Conservation (phyloP, 2,797 vertebrate genomes). For the Coreius guichenoti region DNA sequence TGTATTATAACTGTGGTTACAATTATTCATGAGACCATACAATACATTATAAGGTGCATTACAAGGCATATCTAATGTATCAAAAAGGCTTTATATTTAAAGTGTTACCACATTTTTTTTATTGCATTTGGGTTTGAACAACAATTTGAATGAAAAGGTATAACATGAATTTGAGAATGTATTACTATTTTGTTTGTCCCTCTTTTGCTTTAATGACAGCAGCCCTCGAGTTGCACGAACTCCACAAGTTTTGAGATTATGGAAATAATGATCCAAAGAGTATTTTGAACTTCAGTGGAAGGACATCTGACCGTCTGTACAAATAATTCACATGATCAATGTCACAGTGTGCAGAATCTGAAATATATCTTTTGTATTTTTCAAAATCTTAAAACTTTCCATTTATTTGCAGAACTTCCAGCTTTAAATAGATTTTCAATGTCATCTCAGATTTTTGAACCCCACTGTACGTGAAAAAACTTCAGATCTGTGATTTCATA, state of each 20-base stretch:
- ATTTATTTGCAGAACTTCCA: neutral
- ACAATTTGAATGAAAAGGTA: neutral
- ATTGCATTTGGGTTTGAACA: neutral
- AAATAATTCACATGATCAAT: neutral
- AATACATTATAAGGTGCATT: neutral
- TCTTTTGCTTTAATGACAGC: neutral
- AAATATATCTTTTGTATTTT: neutral
- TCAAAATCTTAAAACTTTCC: neutral
- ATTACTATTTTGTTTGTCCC: neutral
- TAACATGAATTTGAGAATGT: neutral
- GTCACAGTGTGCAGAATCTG: neutral
- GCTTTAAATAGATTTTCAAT: neutral
- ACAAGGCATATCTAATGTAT: neutral
- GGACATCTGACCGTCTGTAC: neutral
- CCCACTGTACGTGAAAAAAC: neutral
- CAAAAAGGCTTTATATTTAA: too few species aligned
- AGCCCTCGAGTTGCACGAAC: neutral
- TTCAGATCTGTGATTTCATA: constrained; percentile 7
- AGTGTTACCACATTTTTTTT: neutral
- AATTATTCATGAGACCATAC: neutral
- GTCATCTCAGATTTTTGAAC: neutral
- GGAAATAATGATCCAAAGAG: neutral
- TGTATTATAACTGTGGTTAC: neutral
- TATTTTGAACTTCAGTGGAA: neutral
- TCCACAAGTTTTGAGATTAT: neutral